Conservation (phyloP, 2,888 invertebrate genomes). For the Amphipoea oculea region DNA sequence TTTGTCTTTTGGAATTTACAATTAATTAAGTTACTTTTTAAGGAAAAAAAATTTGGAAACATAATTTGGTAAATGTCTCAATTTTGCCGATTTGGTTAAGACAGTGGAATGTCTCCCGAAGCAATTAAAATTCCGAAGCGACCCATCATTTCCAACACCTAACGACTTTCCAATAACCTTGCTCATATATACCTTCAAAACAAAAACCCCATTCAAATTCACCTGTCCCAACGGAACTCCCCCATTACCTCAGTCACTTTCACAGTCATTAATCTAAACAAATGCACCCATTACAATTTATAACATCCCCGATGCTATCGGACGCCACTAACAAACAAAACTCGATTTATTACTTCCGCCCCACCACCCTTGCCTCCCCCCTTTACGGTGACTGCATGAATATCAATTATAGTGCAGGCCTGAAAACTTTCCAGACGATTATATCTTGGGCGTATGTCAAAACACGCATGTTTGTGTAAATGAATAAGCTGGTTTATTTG, state of each 20-base stretch:
- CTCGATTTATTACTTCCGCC: slow-evolving; percentile 66
- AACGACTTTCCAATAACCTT: neutral
- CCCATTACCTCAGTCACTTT: slow-evolving; percentile 35
- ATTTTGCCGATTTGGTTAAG: too few relatives aligned
- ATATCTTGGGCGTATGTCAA: slow-evolving; percentile 44
- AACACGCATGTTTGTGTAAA: slow-evolving; percentile 21
- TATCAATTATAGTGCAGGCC: slow-evolving; percentile 66
- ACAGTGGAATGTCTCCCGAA: too few relatives aligned
- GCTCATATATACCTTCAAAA: neutral
- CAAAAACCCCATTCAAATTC: slow-evolving; percentile 13
- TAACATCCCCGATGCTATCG: slow-evolving; percentile 59
- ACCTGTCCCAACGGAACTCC: slow-evolving; percentile 39
- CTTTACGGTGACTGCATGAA: slow-evolving; percentile 57
- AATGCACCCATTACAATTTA: slow-evolving; percentile 56
- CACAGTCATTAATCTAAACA: slow-evolving; percentile 51
- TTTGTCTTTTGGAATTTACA: neutral
- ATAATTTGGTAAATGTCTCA: neutral
- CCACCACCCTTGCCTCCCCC: slow-evolving; percentile 34
- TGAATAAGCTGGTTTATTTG: neutral
- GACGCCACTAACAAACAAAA: slow-evolving; percentile 61
- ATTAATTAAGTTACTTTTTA: neutral
- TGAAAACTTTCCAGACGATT: slow-evolving; percentile 70
- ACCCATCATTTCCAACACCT: slow-evolving; percentile 15
- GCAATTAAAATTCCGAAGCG: neutral
- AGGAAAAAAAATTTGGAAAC: too few relatives aligned